These are phyloP conservation scores for Isaurus tuberculatus DNA, from an alignment of 92 coral and sea anemone species.

Conservation along the genomic window DNA sequence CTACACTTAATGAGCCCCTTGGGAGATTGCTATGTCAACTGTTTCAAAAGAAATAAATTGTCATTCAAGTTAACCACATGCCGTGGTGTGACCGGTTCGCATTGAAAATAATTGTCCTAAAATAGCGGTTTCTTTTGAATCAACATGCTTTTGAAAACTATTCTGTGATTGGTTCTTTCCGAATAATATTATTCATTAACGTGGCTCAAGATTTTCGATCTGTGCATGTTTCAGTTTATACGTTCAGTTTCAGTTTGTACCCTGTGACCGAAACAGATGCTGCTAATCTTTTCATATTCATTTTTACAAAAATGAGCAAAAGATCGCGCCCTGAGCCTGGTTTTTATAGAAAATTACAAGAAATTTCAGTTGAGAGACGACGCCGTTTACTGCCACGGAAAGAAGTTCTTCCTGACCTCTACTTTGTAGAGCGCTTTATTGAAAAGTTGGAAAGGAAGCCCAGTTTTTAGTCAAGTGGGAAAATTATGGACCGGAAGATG, in stretches of 20 bases:
- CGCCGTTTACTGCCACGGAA: conserved; percentile 6
- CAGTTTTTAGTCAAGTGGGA: background rate
- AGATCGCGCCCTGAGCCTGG: background rate
- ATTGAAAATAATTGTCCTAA: background rate
- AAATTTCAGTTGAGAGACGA: background rate
- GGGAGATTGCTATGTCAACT: conserved; percentile 1
- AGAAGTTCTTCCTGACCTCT: conserved; percentile 1
- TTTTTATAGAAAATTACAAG: background rate
- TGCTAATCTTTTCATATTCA: background rate
- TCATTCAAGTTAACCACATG: conserved; percentile 11
- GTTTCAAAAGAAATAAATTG: conserved; percentile 11
- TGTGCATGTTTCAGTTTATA: conserved; percentile 12
- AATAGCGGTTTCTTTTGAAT: background rate
- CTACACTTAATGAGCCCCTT: conserved; percentile 13
- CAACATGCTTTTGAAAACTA: background rate
- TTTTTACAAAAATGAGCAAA: no score
- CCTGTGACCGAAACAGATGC: background rate
- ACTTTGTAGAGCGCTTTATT: no score
- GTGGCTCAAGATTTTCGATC: conserved; percentile 1
- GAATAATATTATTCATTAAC: conserved; percentile 2
- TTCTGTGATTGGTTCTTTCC: conserved; percentile 2
- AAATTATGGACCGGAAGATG: no score
- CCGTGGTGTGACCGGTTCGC: conserved; percentile 4
- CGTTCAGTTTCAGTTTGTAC: background rate
- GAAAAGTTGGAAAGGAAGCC: background rate